phyloP scores from a whole-genome alignment of 2,888 invertebrate genomes.

The Mystacides longicornis region DNA sequence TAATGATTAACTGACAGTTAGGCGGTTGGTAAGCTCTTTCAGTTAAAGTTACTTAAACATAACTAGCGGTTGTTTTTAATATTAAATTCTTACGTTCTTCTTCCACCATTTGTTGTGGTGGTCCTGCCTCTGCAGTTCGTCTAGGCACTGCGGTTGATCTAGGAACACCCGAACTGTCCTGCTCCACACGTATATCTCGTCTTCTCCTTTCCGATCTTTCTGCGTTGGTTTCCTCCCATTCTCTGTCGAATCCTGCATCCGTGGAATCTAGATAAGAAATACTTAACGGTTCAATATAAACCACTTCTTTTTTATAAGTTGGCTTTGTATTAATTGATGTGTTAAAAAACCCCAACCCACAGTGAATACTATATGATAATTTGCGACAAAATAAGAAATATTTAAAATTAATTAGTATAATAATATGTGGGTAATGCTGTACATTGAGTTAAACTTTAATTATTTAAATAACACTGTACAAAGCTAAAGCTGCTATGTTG shows the following conservation, averaged over 20 bases:
- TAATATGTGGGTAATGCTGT: not conserved
- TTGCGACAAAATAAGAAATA: not conserved
- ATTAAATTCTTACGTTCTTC: conserved; percentile 34
- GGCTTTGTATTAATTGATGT: not conserved
- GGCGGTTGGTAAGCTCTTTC: too few species aligned
- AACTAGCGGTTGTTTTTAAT: too few species aligned
- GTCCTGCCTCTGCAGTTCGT: conserved; percentile 14
- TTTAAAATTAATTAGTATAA: not conserved
- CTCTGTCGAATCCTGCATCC: conserved; percentile 23
- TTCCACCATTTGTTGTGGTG: conserved; percentile 28
- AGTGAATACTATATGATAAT: not conserved
- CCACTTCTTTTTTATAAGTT: not conserved
- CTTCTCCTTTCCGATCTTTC: conserved; percentile 24
- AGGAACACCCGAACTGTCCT: conserved; percentile 32
- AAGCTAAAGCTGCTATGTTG: too few species aligned
- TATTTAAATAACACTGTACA: too few species aligned
- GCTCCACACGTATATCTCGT: conserved; percentile 38
- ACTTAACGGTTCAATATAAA: not conserved
- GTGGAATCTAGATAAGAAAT: conserved; percentile 8
- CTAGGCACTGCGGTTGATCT: conserved; percentile 24
- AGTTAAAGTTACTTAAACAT: too few species aligned
- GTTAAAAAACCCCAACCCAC: not conserved
- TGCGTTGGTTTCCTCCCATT: conserved; percentile 20
- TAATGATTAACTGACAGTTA: too few species aligned
- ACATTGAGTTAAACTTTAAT: too few species aligned